Evolutionary conservation across 1,140 invertebrate genomes (phyloP).

Genomic region (Uloborus diversus): DNA sequence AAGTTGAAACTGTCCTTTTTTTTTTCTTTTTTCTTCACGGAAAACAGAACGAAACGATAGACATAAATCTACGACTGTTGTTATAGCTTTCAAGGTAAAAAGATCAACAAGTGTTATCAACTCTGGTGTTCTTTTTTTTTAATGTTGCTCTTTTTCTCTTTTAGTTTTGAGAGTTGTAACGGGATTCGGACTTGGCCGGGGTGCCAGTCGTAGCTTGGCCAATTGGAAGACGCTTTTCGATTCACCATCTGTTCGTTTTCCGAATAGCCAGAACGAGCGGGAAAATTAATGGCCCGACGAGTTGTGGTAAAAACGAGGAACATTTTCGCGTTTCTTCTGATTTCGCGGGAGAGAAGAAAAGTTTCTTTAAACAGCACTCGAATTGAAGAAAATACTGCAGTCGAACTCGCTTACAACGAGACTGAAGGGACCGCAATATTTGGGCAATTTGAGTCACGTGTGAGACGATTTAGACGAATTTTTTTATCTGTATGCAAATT

Average conservation of each 20-base stretch:
- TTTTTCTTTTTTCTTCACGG: not conserved
- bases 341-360: too few relatives aligned
- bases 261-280: not conserved
- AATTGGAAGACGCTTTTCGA: not conserved
- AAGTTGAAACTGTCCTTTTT: not conserved
- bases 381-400: too few relatives aligned
- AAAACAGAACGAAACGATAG: not conserved
- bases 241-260: conserved; percentile 12
- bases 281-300: too few relatives aligned
- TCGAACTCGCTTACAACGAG: too few relatives aligned
- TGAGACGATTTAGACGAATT: too few relatives aligned
- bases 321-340: too few relatives aligned
- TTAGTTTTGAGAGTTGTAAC: not conserved
- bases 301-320: too few relatives aligned
- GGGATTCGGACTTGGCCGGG: not conserved
- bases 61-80: not conserved
- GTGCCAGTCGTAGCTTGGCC: not conserved
- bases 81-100: conserved; percentile 2
- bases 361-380: too few relatives aligned
- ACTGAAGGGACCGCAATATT: too few relatives aligned
- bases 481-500: too few relatives aligned
- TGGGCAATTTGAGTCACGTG: too few relatives aligned
- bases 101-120: conserved; percentile 2
- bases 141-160: not conserved
- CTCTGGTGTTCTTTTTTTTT: not conserved